Percentiles rank a stretch among this genome's conserved stretches.
Evolutionary conservation across 2,888 invertebrate species (phyloP).

Genomic region (Lepidochrysops patricia): DNA sequence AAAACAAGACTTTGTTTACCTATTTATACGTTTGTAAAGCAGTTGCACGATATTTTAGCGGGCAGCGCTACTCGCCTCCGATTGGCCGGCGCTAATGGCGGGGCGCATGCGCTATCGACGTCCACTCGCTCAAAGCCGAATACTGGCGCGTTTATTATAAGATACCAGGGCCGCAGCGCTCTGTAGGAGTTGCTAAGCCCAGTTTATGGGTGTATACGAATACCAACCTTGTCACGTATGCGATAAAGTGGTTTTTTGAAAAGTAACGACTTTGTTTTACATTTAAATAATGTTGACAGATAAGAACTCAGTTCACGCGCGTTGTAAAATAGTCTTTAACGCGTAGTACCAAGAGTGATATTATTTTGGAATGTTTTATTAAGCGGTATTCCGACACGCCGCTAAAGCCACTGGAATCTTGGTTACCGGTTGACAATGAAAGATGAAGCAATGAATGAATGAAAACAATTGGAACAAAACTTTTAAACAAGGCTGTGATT

Average conservation of each 20-base stretch:
- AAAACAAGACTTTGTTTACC: conserved; percentile 5
- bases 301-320: conserved; percentile 39
- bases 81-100: conserved; percentile 58
- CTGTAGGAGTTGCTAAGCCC: conserved; percentile 55
- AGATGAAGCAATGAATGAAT: conserved; percentile 25
- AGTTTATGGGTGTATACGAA: conserved; percentile 28
- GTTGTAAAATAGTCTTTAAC: conserved; percentile 37
- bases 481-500: conserved; percentile 10
- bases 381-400: conserved; percentile 59
- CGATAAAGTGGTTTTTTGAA: conserved; percentile 29
- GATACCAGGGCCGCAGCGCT: conserved; percentile 69
- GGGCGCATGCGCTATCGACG: conserved; percentile 68
- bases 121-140: conserved; percentile 62
- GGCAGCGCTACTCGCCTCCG: conserved; percentile 46
- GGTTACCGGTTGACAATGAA: conserved; percentile 28
- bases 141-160: conserved; percentile 70
- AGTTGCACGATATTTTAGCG: conserved; percentile 36
- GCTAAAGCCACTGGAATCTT: conserved; percentile 44
- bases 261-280: conserved; percentile 25
- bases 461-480: conserved; percentile 15
- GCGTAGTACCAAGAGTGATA: conserved; percentile 18
- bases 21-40: conserved; percentile 24
- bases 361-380: conserved; percentile 37
- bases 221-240: conserved; percentile 25
- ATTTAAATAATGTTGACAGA: conserved; percentile 53